Percentiles rank a stretch among this genome's conserved stretches.
These are phyloP conservation scores for Donacobius atricapilla DNA, from an alignment of 2,113 vertebrate genomes.

Conservation along the genomic window DNA sequence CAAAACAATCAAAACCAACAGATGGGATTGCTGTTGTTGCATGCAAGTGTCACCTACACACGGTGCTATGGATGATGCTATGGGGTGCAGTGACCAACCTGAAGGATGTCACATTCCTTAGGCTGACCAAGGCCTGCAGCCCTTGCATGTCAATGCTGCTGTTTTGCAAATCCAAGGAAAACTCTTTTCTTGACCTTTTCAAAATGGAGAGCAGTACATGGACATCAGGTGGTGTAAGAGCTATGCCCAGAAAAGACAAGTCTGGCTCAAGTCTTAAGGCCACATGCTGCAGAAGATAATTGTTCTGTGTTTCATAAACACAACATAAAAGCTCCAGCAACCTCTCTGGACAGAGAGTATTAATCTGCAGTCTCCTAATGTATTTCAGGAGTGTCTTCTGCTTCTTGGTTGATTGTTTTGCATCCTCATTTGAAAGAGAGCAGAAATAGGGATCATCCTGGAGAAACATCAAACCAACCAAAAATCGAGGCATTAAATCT, in stretches of 20 bases:
- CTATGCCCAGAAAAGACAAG: constrained; percentile 79
- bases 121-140: constrained; percentile 75
- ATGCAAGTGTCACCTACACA: not conserved
- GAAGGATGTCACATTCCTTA: constrained; percentile 78
- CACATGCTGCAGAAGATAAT: constrained; percentile 69
- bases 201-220: constrained; percentile 76
- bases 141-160: constrained; percentile 79
- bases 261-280: constrained; percentile 69
- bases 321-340: constrained; percentile 85
- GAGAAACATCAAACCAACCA: constrained; percentile 81
- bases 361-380: constrained; percentile 70
- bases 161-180: constrained; percentile 82
- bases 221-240: constrained; percentile 78
- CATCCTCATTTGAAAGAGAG: constrained; percentile 3
- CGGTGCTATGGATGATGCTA: not conserved
- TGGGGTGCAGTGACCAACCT: constrained; percentile 73
- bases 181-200: constrained; percentile 57
- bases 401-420: constrained; percentile 62
- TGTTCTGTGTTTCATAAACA: constrained; percentile 74
- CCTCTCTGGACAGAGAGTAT: constrained; percentile 67
- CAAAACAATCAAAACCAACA: not conserved
- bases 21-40: not conserved
- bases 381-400: constrained; percentile 71
- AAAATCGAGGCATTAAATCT: constrained; percentile 79
- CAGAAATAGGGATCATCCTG: constrained; percentile 22